Base-by-base conservation (phyloP, 2,888 invertebrate species). In the Coenonympha glycerion region DNA sequence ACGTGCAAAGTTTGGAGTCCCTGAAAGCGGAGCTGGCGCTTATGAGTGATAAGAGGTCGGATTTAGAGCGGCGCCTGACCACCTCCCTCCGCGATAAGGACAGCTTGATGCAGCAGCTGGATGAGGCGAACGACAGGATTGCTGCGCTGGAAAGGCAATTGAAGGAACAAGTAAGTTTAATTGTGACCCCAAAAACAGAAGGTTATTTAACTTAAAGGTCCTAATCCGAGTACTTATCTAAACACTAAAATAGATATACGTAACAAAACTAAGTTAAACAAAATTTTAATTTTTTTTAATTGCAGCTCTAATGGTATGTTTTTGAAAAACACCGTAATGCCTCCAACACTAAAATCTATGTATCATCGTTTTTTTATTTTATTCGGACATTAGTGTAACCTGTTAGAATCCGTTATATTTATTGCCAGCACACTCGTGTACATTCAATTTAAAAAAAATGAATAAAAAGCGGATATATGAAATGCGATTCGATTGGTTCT, bases 91-190 rank as follows among this genome's bases (percentile, higher is more conserved):
- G 92, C 53, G 97, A 98, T 76, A 90, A 96, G 61, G 95, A 96
- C 55, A 90, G 91, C 55, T 86, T 97, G 46, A 89, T 91, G 44
- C 90, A 92, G 44, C 93, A 94, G 53, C 87, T 97, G 50, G 97
- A 98, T 58, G 97, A 97, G 76, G 94, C 96, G 30, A 93, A 94
- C 47, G 96, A 97, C 79, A 90, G 95, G 71, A 95, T 97, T 65
- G 84, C 93, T 63, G 90, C 95, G 64, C 88, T 98, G 63, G 97
- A 98, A 77, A 90, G 93, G 63, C 93, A 94, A 72, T 89, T 92
- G 40, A 90, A 92, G 60, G 95, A 96, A 78, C 94, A 95, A 82
- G 95, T 95, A 70, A 70, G 28, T 39, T 6, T 11, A 4, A 24
- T 18, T n/a, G n/a, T n/a, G n/a, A n/a, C n/a, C n/a, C n/a, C n/a